Evolutionary conservation across 2,888 invertebrate species (phyloP).

Genomic region (Podotricha telesiphe): DNA sequence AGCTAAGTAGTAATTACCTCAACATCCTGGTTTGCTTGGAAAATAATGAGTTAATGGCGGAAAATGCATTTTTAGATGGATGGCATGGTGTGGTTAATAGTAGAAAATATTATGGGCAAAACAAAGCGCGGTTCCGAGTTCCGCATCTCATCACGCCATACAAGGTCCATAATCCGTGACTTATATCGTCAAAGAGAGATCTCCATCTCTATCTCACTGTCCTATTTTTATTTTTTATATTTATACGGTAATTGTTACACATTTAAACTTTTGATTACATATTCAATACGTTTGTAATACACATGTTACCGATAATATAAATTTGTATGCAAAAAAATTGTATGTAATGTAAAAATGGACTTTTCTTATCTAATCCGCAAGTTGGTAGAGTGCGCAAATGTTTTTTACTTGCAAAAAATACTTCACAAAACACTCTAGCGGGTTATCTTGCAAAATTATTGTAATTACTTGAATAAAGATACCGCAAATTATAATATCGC

Average conservation of each 20-base stretch:
- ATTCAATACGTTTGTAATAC: not conserved
- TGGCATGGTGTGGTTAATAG: too few species aligned
- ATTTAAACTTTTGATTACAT: too few species aligned
- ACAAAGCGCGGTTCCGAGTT: not conserved
- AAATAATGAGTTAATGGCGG: slow-evolving; percentile 15
- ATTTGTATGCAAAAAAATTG: not conserved
- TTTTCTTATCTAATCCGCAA: not conserved
- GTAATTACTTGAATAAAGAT: slow-evolving; percentile 1
- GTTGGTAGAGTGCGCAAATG: not conserved
- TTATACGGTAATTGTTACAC: too few species aligned
- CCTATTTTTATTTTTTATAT: too few species aligned
- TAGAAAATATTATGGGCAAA: not conserved
- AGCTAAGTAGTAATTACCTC: slow-evolving; percentile 38
- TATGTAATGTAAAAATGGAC: not conserved
- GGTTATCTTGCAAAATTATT: not conserved
- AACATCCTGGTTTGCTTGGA: slow-evolving; percentile 35
- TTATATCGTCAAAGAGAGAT: too few species aligned
- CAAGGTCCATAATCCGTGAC: too few species aligned
- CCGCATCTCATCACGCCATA: not conserved
- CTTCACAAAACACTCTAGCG: not conserved
- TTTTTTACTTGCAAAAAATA: not conserved
- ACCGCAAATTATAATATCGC: too few species aligned
- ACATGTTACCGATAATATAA: slow-evolving; percentile 11
- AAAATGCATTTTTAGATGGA: too few species aligned
- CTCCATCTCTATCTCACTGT: too few species aligned